A percentile compares a stretch with the other conserved stretches of the same genome.
Evolutionary conservation across 2,797 vertebrate genomes (phyloP).

Genomic region (Channallabes apus): DNA sequence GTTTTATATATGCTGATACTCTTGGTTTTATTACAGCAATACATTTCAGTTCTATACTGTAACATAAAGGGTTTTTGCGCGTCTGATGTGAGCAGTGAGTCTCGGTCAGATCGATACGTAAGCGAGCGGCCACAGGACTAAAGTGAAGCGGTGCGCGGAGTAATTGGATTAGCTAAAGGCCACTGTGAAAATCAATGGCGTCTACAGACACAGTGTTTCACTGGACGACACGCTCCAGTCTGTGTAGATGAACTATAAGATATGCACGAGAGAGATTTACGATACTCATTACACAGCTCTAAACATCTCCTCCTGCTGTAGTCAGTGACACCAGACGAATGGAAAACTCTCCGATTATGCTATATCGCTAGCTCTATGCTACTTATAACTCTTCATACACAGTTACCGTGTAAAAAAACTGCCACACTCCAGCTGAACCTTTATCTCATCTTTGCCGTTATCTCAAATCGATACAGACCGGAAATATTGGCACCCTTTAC

Average conservation of each 20-base stretch:
- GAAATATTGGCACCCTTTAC: not conserved
- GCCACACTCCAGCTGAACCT: not conserved
- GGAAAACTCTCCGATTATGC: not conserved
- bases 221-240: not conserved
- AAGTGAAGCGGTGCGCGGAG: constrained; percentile 66
- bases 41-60: not conserved
- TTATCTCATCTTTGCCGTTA: not conserved
- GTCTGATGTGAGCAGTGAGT: constrained; percentile 58
- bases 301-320: not conserved
- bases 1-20: not conserved
- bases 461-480: not conserved
- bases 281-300: not conserved
- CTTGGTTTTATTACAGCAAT: not conserved
- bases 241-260: not conserved
- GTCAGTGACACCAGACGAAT: too few relatives aligned
- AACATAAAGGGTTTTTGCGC: not conserved
- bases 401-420: too few relatives aligned
- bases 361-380: not conserved
- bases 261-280: not conserved
- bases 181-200: constrained; percentile 76
- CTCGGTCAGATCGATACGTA: constrained; percentile 72
- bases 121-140: constrained; percentile 72
- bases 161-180: constrained; percentile 79
- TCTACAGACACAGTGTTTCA: constrained; percentile 61
- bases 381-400: not conserved